Percentiles rank a stretch among this genome's conserved stretches.
Evolutionary conservation across 2,888 invertebrate species (phyloP).

Genomic region (Ypsolopha sequella): DNA sequence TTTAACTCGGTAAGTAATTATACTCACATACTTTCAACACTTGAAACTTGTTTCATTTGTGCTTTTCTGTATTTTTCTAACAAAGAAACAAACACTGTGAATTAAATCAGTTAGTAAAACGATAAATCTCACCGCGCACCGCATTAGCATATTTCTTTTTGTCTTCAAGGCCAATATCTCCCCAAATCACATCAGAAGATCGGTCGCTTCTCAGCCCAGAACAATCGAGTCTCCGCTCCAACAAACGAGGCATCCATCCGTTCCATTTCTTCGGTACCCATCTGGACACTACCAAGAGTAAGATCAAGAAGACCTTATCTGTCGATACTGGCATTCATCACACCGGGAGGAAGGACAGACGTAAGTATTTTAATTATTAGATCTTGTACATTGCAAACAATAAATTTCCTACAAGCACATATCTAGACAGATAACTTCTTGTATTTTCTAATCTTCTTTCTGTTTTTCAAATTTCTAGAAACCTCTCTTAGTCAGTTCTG

Average conservation of each 20-base stretch:
- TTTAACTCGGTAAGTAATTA: conserved; percentile 54
- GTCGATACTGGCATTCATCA: conserved; percentile 67
- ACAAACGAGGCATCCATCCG: conserved; percentile 36
- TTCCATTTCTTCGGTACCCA: conserved; percentile 63
- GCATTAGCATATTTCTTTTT: background rate
- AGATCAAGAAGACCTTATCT: conserved; percentile 63
- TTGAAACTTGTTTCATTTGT: too few species aligned
- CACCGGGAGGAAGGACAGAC: conserved; percentile 52
- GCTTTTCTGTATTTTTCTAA: too few species aligned
- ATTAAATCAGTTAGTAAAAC: too few species aligned
- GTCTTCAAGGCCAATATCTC: conserved; percentile 50
- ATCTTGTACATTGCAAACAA: background rate
- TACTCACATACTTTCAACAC: background rate
- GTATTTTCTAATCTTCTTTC: too few species aligned
- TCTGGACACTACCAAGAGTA: conserved; percentile 51
- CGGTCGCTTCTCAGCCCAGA: conserved; percentile 58
- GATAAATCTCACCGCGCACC: too few species aligned
- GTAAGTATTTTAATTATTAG: conserved; percentile 21
- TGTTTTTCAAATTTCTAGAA: too few species aligned
- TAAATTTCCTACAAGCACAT: too few species aligned
- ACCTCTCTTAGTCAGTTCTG: background rate
- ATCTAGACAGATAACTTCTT: too few species aligned
- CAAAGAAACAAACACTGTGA: too few species aligned
- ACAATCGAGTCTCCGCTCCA: conserved; percentile 45
- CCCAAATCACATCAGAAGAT: conserved; percentile 54